Base-by-base conservation (phyloP, 2,113 vertebrate species). In the Redunca redunca region DNA sequence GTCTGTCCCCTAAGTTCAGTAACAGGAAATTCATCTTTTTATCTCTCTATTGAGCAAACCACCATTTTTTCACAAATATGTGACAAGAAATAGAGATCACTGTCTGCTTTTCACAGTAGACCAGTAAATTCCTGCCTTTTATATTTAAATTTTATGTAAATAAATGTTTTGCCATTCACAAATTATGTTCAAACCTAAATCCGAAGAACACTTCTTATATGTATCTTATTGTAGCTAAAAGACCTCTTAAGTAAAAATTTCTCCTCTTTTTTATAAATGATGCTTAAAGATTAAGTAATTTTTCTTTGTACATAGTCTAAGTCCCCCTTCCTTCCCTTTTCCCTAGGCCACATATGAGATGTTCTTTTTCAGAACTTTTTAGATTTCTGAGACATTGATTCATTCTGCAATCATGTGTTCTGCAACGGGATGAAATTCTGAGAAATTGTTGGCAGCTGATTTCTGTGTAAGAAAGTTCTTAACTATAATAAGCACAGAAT, bases 111-210 rank as follows among this genome's bases (percentile, higher is more conserved):
- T 97, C 33, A 87, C 52, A 43, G 25, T 85, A 58, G 8, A 26
- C 10, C 36, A 89, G 21, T 90, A 43, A 86, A 71, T 80, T 13
- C 3, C 5, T 78, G 30, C 26, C 6, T n/a, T 74, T 82, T 64
- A 86, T 36, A 93, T 96, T 92, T 77, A 90, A 58, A 78, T 52
- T 93, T 91, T 91, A 33, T 94, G 10, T 71, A 95, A 80, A 52
- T 91, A 67, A 77, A 21, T 33, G 33, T 43, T 80, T 94, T 91
- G 33, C 10, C 7, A 46, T 25, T 85, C 46, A 40, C 14, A 60
- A 17, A 2, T 82, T 93, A 14, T 89, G 95, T 88, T 91, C 55
- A 90, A 57, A 67, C 43, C 2, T 81, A 93, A 90, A 81, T 77
- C 25, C 53, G 30, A 57, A 83, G 26, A 83, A 83, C 2, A 62